phyloP scores from a whole-genome alignment of 2,113 vertebrate genomes.

The Cynocephalus volans region DNA sequence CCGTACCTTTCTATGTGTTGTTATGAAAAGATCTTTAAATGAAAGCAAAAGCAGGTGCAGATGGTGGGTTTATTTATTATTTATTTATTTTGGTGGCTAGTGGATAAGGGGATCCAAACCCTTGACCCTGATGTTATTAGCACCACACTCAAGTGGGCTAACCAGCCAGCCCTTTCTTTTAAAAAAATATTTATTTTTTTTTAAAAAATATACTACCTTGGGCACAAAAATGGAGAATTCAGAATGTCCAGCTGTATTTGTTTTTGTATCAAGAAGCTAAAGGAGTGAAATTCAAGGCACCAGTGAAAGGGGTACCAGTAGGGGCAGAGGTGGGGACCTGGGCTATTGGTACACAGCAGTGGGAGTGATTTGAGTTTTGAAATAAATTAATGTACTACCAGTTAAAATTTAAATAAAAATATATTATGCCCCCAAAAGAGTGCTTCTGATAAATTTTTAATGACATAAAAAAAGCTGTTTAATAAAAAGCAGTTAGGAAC shows the following conservation, averaged over 20 bases:
- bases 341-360: rapidly evolving
- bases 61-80: background rate
- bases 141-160: too few relatives aligned
- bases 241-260: background rate
- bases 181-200: too few relatives aligned
- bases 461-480: background rate
- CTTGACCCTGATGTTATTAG: too few relatives aligned
- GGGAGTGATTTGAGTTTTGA: background rate
- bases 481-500: background rate
- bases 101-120: too few relatives aligned
- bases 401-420: background rate
- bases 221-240: background rate
- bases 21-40: background rate
- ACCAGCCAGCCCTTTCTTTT: too few relatives aligned
- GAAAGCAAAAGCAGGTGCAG: background rate
- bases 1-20: background rate
- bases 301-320: background rate
- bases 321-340: too few relatives aligned
- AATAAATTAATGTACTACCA: background rate
- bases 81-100: too few relatives aligned
- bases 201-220: background rate
- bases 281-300: background rate
- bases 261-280: background rate
- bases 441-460: slow-evolving; percentile 8
- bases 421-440: background rate